These are phyloP conservation scores for Gallinago media DNA, from an alignment of 2,113 vertebrate species.

Conservation along the genomic window DNA sequence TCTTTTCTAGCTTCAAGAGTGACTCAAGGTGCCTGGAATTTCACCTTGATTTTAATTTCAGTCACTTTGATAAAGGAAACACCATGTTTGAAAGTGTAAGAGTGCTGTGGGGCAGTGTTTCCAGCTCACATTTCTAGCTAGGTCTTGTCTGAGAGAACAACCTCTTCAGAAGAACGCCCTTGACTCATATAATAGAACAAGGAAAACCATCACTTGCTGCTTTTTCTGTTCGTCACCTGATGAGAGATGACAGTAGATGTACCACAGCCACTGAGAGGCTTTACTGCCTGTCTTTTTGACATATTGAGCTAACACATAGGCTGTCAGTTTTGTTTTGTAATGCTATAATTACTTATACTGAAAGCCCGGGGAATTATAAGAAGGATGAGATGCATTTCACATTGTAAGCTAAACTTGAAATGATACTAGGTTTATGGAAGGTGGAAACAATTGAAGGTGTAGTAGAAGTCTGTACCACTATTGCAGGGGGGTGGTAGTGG, in stretches of 20 bases:
- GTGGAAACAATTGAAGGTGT: neutral
- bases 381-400: neutral
- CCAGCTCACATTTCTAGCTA: neutral
- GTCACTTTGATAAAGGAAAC: neutral
- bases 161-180: neutral
- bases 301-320: constrained; percentile 7
- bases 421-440: neutral
- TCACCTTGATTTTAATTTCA: neutral
- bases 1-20: neutral
- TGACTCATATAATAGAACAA: neutral
- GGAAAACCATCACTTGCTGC: neutral
- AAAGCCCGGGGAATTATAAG: neutral
- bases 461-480: neutral
- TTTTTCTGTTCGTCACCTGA: neutral
- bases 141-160: neutral
- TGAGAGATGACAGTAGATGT: constrained; percentile 16
- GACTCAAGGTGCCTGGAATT: neutral
- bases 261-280: neutral
- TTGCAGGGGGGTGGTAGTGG: neutral
- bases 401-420: neutral
- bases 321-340: constrained; percentile 43
- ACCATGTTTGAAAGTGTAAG: neutral
- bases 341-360: constrained; percentile 22
- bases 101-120: neutral
- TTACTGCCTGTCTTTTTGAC: constrained; percentile 28